phyloP scores from a whole-genome alignment of 2,888 invertebrate genomes.

The Sepioteuthis lessoniana region DNA sequence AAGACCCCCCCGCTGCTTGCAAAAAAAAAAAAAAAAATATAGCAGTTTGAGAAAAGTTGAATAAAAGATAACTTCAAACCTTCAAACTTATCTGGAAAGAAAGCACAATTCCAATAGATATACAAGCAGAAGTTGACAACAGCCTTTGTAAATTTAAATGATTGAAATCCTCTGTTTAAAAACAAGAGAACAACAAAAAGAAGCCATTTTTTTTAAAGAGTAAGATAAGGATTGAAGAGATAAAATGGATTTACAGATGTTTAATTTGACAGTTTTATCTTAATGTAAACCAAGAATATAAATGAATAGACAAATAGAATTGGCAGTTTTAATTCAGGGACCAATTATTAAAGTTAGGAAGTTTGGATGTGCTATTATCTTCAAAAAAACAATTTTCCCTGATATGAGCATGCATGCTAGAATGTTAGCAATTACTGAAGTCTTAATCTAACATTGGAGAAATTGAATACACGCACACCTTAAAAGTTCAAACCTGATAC shows the following conservation, averaged over 20 bases:
- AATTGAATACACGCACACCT: not conserved
- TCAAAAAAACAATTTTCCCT: not conserved
- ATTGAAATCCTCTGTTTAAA: not conserved
- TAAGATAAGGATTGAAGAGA: conserved; percentile 1
- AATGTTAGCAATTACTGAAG: not conserved
- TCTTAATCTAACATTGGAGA: not conserved
- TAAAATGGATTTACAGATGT: not conserved
- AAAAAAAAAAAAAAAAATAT: too few species aligned
- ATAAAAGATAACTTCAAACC: not conserved
- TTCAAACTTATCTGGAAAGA: not conserved
- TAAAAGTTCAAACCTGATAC: too few species aligned
- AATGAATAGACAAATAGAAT: not conserved
- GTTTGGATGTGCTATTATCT: not conserved
- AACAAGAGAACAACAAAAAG: not conserved
- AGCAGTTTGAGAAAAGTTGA: not conserved
- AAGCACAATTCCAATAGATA: not conserved
- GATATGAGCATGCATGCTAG: not conserved
- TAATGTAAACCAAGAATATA: not conserved
- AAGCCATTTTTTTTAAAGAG: not conserved
- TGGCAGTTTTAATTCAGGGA: not conserved
- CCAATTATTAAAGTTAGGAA: not conserved
- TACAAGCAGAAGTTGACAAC: not conserved
- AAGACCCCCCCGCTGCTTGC: too few species aligned
- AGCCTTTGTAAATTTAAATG: not conserved
- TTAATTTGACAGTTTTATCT: not conserved